Evolutionary conservation across 2,113 vertebrate genomes (phyloP).

Genomic region (Neomonachus schauinslandi): DNA sequence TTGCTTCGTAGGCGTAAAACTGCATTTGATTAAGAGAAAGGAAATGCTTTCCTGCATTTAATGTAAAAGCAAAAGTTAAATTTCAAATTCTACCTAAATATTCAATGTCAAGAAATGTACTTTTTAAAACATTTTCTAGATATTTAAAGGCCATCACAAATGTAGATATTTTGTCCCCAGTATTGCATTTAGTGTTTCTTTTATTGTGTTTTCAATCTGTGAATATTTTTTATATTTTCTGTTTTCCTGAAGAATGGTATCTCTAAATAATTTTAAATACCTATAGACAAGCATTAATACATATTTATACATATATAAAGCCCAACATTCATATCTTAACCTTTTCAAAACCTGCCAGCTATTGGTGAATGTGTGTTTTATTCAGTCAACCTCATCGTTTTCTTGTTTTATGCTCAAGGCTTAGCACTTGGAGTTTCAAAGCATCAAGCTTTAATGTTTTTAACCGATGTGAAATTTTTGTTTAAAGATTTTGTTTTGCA

Average conservation of each 20-base stretch:
- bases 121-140: conserved; percentile 57
- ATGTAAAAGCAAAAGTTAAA: conserved; percentile 56
- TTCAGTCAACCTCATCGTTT: conserved; percentile 85
- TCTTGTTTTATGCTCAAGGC: conserved; percentile 85
- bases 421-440: conserved; percentile 85
- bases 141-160: not conserved
- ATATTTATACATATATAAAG: conserved; percentile 68
- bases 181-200: conserved; percentile 55
- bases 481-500: conserved; percentile 82
- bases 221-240: conserved; percentile 8
- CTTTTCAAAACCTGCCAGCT: conserved; percentile 81
- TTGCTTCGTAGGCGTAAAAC: not conserved
- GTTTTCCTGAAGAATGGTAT: not conserved
- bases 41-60: conserved; percentile 50
- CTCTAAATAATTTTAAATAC: conserved; percentile 39
- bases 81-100: conserved; percentile 33
- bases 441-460: conserved; percentile 86
- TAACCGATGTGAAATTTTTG: conserved; percentile 85
- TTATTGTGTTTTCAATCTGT: conserved; percentile 69
- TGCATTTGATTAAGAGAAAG: conserved; percentile 41
- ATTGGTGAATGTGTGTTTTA: conserved; percentile 81
- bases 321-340: conserved; percentile 83
- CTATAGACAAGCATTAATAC: conserved; percentile 12
- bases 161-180: conserved; percentile 71
- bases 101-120: conserved; percentile 1